Evolutionary conservation across 2,113 vertebrate genomes (phyloP).

Genomic region (Petrocephalus zakoni): DNA sequence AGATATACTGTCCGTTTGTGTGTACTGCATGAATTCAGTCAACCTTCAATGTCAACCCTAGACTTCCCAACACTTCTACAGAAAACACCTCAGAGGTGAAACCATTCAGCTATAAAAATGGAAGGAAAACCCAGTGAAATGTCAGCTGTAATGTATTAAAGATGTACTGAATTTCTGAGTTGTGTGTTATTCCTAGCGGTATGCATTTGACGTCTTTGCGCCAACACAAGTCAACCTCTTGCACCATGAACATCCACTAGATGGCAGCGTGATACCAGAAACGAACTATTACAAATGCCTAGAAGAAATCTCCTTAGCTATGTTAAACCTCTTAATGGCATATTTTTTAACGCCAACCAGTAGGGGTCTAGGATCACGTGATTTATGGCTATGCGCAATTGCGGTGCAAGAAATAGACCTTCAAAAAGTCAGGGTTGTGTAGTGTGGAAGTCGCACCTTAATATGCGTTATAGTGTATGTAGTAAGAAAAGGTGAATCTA

Average conservation of each 20-base stretch:
- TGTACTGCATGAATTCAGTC: not conserved
- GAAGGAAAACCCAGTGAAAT: constrained; percentile 39
- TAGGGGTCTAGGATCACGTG: not conserved
- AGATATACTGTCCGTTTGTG: not conserved
- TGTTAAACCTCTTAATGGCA: constrained; percentile 16
- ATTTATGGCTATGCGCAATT: constrained; percentile 1
- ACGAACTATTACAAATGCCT: not conserved
- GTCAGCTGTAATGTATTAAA: constrained; percentile 35
- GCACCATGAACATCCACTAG: constrained; percentile 14
- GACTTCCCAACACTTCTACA: constrained; percentile 12
- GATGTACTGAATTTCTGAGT: constrained; percentile 19
- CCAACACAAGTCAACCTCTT: not conserved
- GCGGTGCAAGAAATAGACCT: not conserved
- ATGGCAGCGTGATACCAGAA: constrained; percentile 5
- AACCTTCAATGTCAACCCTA: not conserved
- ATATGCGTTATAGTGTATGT: not conserved
- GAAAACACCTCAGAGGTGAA: constrained; percentile 50
- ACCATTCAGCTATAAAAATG: constrained; percentile 33
- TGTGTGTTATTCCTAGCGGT: constrained; percentile 26
- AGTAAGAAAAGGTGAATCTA: not conserved
- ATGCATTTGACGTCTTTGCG: constrained; percentile 3
- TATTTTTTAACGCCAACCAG: not conserved
- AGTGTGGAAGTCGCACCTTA: not conserved
- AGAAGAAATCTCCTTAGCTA: not conserved
- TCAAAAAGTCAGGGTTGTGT: not conserved